A percentile compares a stretch with the other conserved stretches of the same genome.
These are phyloP conservation scores for Chloropsis hardwickii DNA, from an alignment of 2,113 vertebrate genomes.

Conservation along the genomic window DNA sequence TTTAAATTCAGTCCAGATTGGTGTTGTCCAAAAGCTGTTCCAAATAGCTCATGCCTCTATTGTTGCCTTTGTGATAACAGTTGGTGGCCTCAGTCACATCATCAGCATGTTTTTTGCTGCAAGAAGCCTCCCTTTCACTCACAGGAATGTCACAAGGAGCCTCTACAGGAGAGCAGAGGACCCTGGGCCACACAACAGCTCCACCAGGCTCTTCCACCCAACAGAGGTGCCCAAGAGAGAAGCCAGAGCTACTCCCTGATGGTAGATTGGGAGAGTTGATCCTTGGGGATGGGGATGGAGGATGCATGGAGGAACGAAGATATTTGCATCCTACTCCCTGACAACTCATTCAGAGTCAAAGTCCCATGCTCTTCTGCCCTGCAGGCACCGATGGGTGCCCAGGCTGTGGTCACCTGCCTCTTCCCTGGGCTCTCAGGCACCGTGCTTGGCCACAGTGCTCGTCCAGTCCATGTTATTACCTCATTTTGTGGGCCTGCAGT, in stretches of 20 bases:
- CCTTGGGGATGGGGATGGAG: fast-evolving
- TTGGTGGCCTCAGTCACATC: not conserved
- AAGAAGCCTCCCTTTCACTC: not conserved
- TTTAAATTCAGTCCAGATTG: not conserved
- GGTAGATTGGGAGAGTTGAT: not conserved
- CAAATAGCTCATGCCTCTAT: not conserved
- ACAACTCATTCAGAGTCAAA: not conserved
- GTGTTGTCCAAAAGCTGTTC: not conserved
- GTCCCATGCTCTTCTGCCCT: fast-evolving
- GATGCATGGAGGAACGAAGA: not conserved
- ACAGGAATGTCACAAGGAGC: not conserved
- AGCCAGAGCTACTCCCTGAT: fast-evolving
- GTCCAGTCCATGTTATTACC: not conserved
- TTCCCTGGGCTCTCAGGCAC: not conserved
- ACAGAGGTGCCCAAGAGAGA: not conserved
- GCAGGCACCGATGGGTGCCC: not conserved
- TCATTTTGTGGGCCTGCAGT: not conserved
- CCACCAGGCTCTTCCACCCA: not conserved
- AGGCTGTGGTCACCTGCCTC: not conserved
- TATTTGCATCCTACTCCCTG: not conserved
- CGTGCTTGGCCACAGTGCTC: fast-evolving
- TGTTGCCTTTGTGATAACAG: not conserved
- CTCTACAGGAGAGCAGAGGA: not conserved
- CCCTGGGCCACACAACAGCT: fast-evolving
- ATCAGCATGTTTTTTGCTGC: not conserved